phyloP scores from a whole-genome alignment of 1,140 invertebrate genomes.

The Zaprionus inermis region DNA sequence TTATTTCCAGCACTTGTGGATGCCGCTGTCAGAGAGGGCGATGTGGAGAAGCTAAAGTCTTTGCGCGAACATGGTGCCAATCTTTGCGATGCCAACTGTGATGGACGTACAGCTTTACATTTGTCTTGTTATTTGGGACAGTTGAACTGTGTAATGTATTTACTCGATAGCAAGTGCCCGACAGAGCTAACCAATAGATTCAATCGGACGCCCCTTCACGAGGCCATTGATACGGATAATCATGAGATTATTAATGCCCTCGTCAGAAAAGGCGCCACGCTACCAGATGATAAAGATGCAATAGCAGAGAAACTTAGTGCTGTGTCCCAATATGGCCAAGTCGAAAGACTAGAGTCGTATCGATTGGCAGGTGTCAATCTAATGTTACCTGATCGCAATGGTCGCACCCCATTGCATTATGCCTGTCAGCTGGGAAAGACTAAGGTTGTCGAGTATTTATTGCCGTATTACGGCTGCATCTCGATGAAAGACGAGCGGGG shows the following conservation, averaged over 20 bases:
- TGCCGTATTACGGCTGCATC: conserved; percentile 83
- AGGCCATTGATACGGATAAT: conserved; percentile 87
- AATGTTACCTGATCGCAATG: conserved; percentile 86
- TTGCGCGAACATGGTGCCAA: conserved; percentile 87
- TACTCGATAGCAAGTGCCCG: conserved; percentile 91
- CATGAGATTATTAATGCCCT: conserved; percentile 87
- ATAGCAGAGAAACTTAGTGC: conserved; percentile 87
- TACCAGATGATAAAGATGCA: conserved; percentile 83
- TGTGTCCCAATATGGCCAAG: conserved; percentile 86
- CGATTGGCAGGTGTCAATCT: conserved; percentile 87
- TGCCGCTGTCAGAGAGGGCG: conserved; percentile 88
- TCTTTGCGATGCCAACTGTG: conserved; percentile 90
- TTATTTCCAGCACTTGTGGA: conserved; percentile 92
- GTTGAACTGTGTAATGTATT: conserved; percentile 50
- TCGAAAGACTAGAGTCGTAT: conserved; percentile 86
- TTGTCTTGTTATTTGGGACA: conserved; percentile 91
- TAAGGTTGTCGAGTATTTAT: conserved; percentile 82
- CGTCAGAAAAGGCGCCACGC: conserved; percentile 87
- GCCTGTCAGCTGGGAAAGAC: conserved; percentile 85
- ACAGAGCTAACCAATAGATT: conserved; percentile 88
- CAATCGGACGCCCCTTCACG: conserved; percentile 87
- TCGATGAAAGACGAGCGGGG: conserved; percentile 83
- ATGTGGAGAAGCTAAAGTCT: conserved; percentile 85
- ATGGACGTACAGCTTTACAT: conserved; percentile 92
- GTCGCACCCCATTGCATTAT: conserved; percentile 87